Conservation (phyloP, 2,797 vertebrate species). For the Channallabes apus region DNA sequence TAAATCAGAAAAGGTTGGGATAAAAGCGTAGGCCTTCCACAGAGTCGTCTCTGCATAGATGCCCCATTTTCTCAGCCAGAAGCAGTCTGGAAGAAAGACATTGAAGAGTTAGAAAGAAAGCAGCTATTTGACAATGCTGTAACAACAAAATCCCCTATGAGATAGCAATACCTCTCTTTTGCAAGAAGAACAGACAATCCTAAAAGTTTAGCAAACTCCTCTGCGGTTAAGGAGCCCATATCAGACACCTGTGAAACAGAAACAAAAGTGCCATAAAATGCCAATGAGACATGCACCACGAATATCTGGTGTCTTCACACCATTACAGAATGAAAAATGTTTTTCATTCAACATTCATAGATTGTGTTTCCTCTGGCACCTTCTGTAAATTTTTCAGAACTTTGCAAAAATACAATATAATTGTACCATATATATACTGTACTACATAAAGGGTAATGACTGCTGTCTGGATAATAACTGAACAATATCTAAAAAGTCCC, state of each 20-base stretch:
- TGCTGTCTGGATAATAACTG: background rate
- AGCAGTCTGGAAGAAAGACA: constrained; percentile 77
- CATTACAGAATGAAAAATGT: background rate
- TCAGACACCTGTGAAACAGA: constrained; percentile 82
- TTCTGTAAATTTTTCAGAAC: background rate
- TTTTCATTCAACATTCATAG: background rate
- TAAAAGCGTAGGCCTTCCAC: constrained; percentile 98
- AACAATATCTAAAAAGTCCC: background rate
- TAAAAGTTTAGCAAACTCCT: constrained; percentile 94
- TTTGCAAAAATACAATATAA: background rate
- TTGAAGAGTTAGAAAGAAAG: constrained; percentile 3
- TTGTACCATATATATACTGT: background rate
- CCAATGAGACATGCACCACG: constrained; percentile 9
- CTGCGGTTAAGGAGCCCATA: constrained; percentile 92
- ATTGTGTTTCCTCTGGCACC: background rate
- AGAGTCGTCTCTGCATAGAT: constrained; percentile 95
- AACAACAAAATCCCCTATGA: background rate
- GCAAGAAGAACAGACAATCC: constrained; percentile 96
- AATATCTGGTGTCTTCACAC: constrained; percentile 3
- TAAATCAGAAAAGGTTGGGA: constrained; percentile 89
- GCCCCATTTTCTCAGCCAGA: constrained; percentile 97
- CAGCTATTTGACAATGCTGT: background rate
- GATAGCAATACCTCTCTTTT: constrained; percentile 85
- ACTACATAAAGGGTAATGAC: background rate
- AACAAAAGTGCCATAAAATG: constrained; percentile 21